Evolutionary conservation across 2,888 invertebrate species (phyloP), one percentile per base, ranked within the genome.

Genomic region (Hyposoter didymator): DNA sequence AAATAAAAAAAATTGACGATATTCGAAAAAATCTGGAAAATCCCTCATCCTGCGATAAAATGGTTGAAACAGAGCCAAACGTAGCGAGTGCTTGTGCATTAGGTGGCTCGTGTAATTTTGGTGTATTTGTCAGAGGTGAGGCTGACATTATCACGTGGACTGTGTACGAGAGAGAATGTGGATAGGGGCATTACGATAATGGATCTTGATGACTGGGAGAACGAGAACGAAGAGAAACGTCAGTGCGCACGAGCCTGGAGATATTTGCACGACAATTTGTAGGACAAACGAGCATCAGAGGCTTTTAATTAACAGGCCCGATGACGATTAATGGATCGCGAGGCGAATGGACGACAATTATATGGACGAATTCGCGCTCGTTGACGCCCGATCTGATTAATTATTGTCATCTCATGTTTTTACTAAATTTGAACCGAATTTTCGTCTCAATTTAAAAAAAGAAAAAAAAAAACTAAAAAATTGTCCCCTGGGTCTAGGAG

Each of bases 291-390:
- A 47, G 35, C 35, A 28, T 28, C 28, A 8, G 43, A n/a, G 43
- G 49, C 47, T 90, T 90, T 90, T 89, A 90, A 90, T 90, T 90
- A 90, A 89, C 85, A 84, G 66, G 83, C 32, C 79, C 84, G 72
- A 86, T 86, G 82, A 84, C 84, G 76, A 84, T 80, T 80, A 84
- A 84, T 85, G 75, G 69, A 45, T 59, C 59, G 10, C 59, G 10
- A 59, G 28, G 6, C 4, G 10, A 59, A 59, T n/a, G 66, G 39
- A 66, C 19, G 10, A 67, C 67, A 67, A 67, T 39, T 67, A 43
- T 19, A 14, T 19, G 14, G 14, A 28, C 28, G 59, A 59, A 14
- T 28, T 28, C 14, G 28, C 28, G 14, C 10, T 59, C 59, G 59
- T 59, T 59, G 4, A 55, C 22, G 22, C 12, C 19, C 22, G 28